Evolutionary conservation across 2,888 invertebrate species (phyloP).

Genomic region (Catocala fraxini): DNA sequence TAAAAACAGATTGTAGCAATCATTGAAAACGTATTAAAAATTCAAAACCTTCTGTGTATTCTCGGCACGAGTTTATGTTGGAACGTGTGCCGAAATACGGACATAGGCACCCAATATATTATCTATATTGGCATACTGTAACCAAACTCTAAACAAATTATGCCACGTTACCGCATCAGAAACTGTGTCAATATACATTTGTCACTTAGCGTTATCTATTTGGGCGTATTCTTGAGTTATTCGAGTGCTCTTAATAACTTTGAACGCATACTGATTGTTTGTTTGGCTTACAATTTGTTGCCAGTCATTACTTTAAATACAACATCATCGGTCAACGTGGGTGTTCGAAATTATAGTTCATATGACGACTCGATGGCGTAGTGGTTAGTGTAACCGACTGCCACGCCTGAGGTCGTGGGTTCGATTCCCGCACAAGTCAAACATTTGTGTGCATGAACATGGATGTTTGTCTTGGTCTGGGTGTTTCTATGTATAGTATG

Average conservation of each 20-base stretch:
- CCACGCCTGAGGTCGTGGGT: too few species aligned
- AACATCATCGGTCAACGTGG: background rate
- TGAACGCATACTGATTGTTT: slow-evolving; percentile 9
- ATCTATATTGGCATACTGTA: slow-evolving; percentile 35
- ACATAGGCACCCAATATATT: slow-evolving; percentile 37
- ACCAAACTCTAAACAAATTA: slow-evolving; percentile 25
- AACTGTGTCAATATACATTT: slow-evolving; percentile 23
- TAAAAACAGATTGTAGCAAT: slow-evolving; percentile 31
- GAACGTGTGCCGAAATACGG: slow-evolving; percentile 39
- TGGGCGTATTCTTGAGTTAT: slow-evolving; percentile 13
- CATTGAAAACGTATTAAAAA: slow-evolving; percentile 17
- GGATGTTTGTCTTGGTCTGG: too few species aligned
- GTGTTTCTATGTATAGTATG: too few species aligned
- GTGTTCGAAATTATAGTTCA: background rate
- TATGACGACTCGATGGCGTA: too few species aligned
- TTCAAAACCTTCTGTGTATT: slow-evolving; percentile 41
- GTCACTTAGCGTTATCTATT: slow-evolving; percentile 8
- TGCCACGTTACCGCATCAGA: slow-evolving; percentile 27
- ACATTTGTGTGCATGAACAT: too few species aligned
- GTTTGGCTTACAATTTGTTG: background rate
- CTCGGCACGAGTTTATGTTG: slow-evolving; percentile 49
- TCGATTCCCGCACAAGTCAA: too few species aligned
- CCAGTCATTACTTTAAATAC: slow-evolving; percentile 1
- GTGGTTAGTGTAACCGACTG: too few species aligned
- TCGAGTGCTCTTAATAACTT: slow-evolving; percentile 12